Conservation (phyloP, 2,113 vertebrate species). For the Addax nasomaculatus region DNA sequence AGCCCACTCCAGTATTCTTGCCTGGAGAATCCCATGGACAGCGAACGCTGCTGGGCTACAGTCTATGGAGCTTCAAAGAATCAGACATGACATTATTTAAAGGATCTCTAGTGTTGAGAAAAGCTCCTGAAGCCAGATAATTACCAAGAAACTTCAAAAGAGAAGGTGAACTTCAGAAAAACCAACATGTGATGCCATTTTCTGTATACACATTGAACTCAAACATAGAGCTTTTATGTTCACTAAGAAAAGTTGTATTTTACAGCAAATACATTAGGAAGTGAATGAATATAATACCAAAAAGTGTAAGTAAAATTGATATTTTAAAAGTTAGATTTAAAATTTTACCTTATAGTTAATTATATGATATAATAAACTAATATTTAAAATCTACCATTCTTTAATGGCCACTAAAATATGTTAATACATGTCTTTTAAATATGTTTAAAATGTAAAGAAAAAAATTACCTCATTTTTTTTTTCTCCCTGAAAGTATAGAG, state of each 20-base stretch:
- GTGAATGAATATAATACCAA: not conserved
- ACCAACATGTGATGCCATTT: not conserved
- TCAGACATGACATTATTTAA: not conserved
- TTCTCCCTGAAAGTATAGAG: conserved; percentile 1
- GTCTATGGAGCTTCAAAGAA: not conserved
- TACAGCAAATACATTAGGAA: not conserved
- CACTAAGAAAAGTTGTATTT: not conserved
- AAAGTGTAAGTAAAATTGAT: not conserved
- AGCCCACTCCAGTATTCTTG: not conserved
- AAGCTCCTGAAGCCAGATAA: not conserved
- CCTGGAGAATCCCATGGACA: not conserved
- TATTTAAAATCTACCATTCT: not conserved
- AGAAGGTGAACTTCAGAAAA: not conserved
- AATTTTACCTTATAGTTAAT: not conserved
- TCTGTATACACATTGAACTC: not conserved
- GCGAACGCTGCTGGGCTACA: not conserved
- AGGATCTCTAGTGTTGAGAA: not conserved
- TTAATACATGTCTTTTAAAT: not conserved
- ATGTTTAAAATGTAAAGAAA: conserved; percentile 18
- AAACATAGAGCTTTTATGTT: not conserved
- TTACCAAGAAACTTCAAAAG: not conserved
- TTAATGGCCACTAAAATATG: not conserved
- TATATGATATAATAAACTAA: not conserved
- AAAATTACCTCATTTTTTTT: not conserved
- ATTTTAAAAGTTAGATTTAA: not conserved